Base-by-base conservation (phyloP, 2,797 vertebrate genomes). In the Remorina albescens region DNA sequence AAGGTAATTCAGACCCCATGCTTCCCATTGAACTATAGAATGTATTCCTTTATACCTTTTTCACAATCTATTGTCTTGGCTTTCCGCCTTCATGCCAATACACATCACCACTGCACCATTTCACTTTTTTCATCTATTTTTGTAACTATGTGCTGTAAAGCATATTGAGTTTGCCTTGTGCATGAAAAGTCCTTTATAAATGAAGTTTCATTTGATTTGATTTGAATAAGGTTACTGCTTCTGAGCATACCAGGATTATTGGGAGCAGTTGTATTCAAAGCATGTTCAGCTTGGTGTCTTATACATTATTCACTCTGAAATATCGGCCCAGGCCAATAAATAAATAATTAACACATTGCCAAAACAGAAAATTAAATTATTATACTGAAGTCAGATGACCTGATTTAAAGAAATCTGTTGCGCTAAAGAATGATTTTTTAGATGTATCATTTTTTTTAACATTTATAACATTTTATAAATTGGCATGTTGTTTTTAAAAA, bases 191-290 rank as follows among this genome's bases (percentile, higher is more conserved):
- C n/a, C n/a, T n/a, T n/a, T n/a, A n/a, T n/a, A n/a, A n/a, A n/a
- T n/a, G n/a, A n/a, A n/a, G n/a, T n/a, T n/a, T n/a, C n/a, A n/a
- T n/a, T n/a, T n/a, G n/a, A n/a, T n/a, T n/a, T n/a, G n/a, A n/a
- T n/a, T n/a, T n/a, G n/a, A n/a, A n/a, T 62, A 76, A 80, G 67
- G 80, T 76, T 78, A 70, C 74, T 74, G 60, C 57, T 61, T 32
- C 30, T 26, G 76, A 63, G 41, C 39, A 44, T 42, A 63, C 4
- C 16, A 44, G 57, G 42, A 7, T 1, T 32, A 41, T 5, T 54
- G 25, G 34, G 26, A 55, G 23, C 12, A 25, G 25, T 44, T 30
- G 12, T 39, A 74, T 28, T 3, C 2, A 64, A 1, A 46, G 56
- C 28, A n/a, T 71, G 23, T 61, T 50, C n/a, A 67, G 12, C 6